phyloP scores from a whole-genome alignment of 2,113 vertebrate species.

The Dendropsophus ebraccatus region DNA sequence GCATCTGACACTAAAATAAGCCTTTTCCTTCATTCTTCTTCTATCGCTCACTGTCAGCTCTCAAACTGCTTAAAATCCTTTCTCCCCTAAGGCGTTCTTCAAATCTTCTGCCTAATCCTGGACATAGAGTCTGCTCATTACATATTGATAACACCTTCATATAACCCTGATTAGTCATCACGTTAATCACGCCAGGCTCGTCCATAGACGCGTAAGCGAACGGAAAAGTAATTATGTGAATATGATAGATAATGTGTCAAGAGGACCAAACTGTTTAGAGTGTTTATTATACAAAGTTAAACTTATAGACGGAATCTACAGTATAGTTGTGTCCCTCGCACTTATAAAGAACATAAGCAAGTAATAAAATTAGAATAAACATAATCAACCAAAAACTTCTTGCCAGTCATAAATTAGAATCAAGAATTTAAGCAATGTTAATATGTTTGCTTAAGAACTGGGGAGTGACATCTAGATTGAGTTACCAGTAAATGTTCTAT shows the following conservation, averaged over 20 bases:
- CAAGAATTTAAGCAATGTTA: too few species aligned
- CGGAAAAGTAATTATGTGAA: conserved; percentile 12
- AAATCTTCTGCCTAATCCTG: conserved; percentile 34
- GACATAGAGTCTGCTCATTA: conserved; percentile 40
- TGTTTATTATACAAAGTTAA: neutral
- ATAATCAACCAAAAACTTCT: neutral
- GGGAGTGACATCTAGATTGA: neutral
- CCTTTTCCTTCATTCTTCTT: conserved; percentile 26
- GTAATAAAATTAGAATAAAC: neutral
- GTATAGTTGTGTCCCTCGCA: neutral
- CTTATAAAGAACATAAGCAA: neutral
- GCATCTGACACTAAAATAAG: conserved; percentile 25
- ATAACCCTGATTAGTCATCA: conserved; percentile 40
- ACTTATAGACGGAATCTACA: neutral
- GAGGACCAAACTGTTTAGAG: too few species aligned
- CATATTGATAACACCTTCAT: conserved; percentile 38
- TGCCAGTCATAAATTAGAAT: neutral
- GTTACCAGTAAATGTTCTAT: neutral
- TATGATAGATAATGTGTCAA: neutral
- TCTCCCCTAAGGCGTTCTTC: conserved; percentile 30
- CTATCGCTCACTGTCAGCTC: conserved; percentile 15
- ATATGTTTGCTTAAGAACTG: too few species aligned
- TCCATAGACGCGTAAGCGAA: neutral
- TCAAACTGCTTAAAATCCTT: conserved; percentile 20
- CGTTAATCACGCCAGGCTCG: neutral